A percentile compares a stretch with the other conserved stretches of the same genome.
These are phyloP conservation scores for Diachasma alloeum DNA, from an alignment of 1,140 invertebrate species.

Conservation along the genomic window DNA sequence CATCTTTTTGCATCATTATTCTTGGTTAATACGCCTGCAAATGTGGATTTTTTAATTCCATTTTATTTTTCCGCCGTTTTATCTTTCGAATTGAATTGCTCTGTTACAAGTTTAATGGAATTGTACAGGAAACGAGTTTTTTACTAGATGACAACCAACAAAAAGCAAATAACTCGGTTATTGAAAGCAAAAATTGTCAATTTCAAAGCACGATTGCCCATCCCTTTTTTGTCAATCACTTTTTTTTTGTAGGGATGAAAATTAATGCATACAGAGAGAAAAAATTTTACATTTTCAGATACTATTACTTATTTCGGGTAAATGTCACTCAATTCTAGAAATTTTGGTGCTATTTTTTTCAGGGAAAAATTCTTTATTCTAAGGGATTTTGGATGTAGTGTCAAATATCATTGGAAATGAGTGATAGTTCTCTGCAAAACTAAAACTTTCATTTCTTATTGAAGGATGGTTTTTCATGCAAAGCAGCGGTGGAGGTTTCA, in stretches of 20 bases:
- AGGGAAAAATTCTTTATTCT: too few relatives aligned
- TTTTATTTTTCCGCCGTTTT: neutral
- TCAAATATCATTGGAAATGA: too few relatives aligned
- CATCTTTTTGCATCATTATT: neutral
- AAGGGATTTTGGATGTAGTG: too few relatives aligned
- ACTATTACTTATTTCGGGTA: neutral
- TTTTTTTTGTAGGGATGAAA: neutral
- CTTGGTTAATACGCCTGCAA: neutral
- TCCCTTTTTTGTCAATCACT: neutral
- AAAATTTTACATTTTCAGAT: neutral
- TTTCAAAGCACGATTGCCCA: neutral
- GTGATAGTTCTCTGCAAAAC: too few relatives aligned
- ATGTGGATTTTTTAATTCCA: neutral
- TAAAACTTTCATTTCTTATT: neutral
- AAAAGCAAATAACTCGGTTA: neutral
- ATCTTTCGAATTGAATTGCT: neutral
- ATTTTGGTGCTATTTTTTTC: neutral
- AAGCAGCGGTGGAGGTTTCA: constrained; percentile 24
- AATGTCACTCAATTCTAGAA: too few relatives aligned
- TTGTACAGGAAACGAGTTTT: neutral
- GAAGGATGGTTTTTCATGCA: neutral
- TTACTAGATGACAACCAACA: neutral
- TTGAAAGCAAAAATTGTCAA: neutral
- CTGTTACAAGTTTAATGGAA: neutral
- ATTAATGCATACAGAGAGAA: neutral